Base-by-base conservation (phyloP, 2,888 invertebrate species). In the Drosophila picticornis region DNA sequence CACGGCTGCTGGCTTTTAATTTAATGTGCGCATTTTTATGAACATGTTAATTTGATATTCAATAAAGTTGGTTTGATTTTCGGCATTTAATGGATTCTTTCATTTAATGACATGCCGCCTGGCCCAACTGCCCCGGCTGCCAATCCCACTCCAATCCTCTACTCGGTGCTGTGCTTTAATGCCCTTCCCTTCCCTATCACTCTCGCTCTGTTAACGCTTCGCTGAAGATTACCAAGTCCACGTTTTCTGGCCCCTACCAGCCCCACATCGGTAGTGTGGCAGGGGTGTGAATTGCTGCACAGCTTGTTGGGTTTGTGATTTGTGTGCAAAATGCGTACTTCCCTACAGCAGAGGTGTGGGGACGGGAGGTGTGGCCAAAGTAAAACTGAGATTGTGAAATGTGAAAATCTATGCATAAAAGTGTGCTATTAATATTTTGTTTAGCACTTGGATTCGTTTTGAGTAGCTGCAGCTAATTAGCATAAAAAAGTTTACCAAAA, bases 11-110 rank as follows among this genome's bases (percentile, higher is more conserved):
- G 55, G 71, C 71, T 83, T 85, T 88, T 87, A 87, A 85, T 88
- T 87, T 88, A 87, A 84, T 88, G 86, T 87, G 81, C 77, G 76
- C 77, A 81, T 88, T 90, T 90, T 90, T 90, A 90, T 88, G 90
- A 90, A 85, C 89, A 85, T 88, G 90, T 90, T 90, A 88, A 90
- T 90, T 90, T 90, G 86, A 84, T 88, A 88, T 90, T 90, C 88
- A 85, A 90, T 90, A 88, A 90, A 90, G 81, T 88, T 77, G 84
- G 81, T 83, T 90, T 86, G 88, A 88, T 86, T 90, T 90, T 88
- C 82, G 89, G 81, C 86, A 88, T 88, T 90, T 90, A 90, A 90
- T 88, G 88, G 82, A 89, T 89, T 83, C 78, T 72, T 77, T 75
- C 79, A 78, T 85, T 88, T 88, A 88, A 88, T 88, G 88, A 87